phyloP scores from a whole-genome alignment of 2,888 invertebrate species.

The Zonitis immaculata region DNA sequence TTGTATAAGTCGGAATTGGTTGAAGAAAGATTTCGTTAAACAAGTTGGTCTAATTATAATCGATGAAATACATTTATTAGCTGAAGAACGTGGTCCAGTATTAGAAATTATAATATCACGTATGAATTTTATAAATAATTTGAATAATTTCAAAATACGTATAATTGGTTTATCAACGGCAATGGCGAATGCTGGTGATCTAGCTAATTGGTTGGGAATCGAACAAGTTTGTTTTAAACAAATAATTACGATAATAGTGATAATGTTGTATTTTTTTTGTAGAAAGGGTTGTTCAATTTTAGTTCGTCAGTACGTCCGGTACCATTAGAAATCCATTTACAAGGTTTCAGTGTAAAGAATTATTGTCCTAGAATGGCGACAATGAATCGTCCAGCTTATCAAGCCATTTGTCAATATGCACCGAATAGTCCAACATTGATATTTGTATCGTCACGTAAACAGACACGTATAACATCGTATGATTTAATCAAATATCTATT shows the following conservation, averaged over 20 bases:
- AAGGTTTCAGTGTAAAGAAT: slow-evolving; percentile 95
- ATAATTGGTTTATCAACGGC: slow-evolving; percentile 97
- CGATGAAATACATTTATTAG: slow-evolving; percentile 97
- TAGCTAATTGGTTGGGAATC: slow-evolving; percentile 95
- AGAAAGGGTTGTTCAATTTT: slow-evolving; percentile 94
- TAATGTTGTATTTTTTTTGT: no score
- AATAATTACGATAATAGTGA: no score
- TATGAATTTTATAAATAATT: slow-evolving; percentile 91
- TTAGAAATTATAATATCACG: slow-evolving; percentile 97
- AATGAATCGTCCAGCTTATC: slow-evolving; percentile 98
- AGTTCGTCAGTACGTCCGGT: slow-evolving; percentile 96
- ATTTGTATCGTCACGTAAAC: slow-evolving; percentile 93
- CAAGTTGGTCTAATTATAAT: slow-evolving; percentile 90
- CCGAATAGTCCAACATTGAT: slow-evolving; percentile 87
- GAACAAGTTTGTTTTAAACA: no score
- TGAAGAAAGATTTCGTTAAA: slow-evolving; percentile 89
- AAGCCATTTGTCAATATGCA: slow-evolving; percentile 90
- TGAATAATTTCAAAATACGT: slow-evolving; percentile 76
- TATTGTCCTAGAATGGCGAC: slow-evolving; percentile 99
- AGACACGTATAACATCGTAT: slow-evolving; percentile 93
- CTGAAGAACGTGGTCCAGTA: slow-evolving; percentile 83
- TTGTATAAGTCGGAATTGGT: slow-evolving; percentile 97
- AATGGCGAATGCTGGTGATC: slow-evolving; percentile 92
- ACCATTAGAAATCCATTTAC: slow-evolving; percentile 78
- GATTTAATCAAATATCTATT: slow-evolving; percentile 90